Conservation (phyloP, 1,140 invertebrate species). For the Anthonomus grandis region DNA sequence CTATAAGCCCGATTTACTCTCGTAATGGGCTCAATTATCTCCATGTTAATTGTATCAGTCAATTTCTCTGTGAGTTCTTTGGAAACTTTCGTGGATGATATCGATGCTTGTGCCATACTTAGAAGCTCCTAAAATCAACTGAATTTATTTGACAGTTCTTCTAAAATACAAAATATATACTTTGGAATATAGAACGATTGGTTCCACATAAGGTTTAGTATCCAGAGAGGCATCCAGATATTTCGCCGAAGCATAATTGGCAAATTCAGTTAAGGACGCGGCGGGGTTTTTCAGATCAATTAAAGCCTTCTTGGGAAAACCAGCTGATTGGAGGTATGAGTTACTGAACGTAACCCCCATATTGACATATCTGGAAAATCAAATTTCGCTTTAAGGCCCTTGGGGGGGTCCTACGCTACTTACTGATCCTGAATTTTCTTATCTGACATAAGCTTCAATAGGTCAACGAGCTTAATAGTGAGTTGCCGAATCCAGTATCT, state of each 20-base stretch:
- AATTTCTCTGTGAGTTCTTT: conserved; percentile 70
- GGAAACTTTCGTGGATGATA: conserved; percentile 56
- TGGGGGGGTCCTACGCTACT: conserved; percentile 30
- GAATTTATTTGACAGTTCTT: too few species aligned
- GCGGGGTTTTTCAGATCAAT: conserved; percentile 66
- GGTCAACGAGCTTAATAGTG: conserved; percentile 65
- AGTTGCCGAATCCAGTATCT: conserved; percentile 73
- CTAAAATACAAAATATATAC: conserved; percentile 48
- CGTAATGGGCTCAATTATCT: conserved; percentile 72
- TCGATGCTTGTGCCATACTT: conserved; percentile 64
- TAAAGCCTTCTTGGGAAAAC: conserved; percentile 66
- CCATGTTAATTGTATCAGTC: conserved; percentile 73
- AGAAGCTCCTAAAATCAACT: conserved; percentile 60
- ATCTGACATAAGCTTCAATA: conserved; percentile 69
- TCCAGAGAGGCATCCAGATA: conserved; percentile 70
- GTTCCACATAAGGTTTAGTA: conserved; percentile 68
- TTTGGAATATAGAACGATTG: conserved; percentile 66
- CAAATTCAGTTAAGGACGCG: conserved; percentile 62
- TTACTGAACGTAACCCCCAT: conserved; percentile 70
- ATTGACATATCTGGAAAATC: conserved; percentile 60
- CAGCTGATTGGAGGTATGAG: conserved; percentile 70
- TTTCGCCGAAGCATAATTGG: conserved; percentile 65
- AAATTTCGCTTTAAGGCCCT: conserved; percentile 10
- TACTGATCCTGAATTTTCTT: conserved; percentile 70
- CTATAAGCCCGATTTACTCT: conserved; percentile 73